These are phyloP conservation scores for Leptinotarsa rubiginosa DNA, from an alignment of 2,888 invertebrate species.

Conservation along the genomic window DNA sequence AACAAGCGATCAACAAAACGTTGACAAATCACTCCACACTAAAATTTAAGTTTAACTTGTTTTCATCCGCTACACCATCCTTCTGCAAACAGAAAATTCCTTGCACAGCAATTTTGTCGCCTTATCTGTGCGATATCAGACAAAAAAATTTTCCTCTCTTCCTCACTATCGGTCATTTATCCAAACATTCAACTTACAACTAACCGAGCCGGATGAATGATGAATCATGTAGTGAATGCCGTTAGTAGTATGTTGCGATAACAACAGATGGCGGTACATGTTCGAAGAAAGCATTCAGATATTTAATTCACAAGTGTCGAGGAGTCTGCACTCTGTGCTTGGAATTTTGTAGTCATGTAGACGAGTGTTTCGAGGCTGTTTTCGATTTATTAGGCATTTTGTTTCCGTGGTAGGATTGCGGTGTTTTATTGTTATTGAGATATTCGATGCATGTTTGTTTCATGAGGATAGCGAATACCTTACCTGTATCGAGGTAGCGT, in stretches of 20 bases:
- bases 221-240: constrained; percentile 32
- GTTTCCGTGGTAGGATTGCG: constrained; percentile 31
- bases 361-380: constrained; percentile 34
- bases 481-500: no score
- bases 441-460: constrained; percentile 27
- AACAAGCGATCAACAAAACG: no score
- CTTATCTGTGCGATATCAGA: constrained; percentile 18
- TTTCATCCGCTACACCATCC: neutral
- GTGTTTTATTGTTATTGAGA: constrained; percentile 32
- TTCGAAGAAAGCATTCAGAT: constrained; percentile 28
- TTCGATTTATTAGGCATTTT: constrained; percentile 36
- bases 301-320: constrained; percentile 32
- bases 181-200: constrained; percentile 3
- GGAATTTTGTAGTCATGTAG: constrained; percentile 38
- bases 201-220: constrained; percentile 25
- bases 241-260: neutral
- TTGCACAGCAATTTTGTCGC: neutral
- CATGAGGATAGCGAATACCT: neutral
- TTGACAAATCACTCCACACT: no score
- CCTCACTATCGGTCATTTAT: constrained; percentile 38
- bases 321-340: constrained; percentile 28
- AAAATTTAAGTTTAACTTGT: neutral
- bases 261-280: constrained; percentile 33
- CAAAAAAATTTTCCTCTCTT: constrained; percentile 17
- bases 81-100: neutral